Evolutionary conservation across 2,888 invertebrate species (phyloP).

Genomic region (Pomacea canaliculata): DNA sequence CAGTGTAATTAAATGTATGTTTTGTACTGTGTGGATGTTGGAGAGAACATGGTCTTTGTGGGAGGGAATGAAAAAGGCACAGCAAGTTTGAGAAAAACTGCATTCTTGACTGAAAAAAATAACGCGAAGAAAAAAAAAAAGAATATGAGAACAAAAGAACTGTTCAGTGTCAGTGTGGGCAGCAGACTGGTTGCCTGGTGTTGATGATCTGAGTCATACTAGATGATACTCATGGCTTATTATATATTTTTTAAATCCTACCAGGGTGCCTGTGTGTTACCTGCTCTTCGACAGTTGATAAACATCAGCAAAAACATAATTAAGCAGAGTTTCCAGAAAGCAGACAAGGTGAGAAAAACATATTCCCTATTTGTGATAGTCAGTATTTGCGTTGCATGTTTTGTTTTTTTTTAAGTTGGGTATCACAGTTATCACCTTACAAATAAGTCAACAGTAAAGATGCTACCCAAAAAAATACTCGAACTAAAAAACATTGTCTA

Average conservation of each 20-base stretch:
- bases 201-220: not conserved
- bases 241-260: not conserved
- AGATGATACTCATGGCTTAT: not conserved
- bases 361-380: not conserved
- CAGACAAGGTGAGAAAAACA: constrained; percentile 67
- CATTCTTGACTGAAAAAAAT: too few relatives aligned
- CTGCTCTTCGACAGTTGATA: constrained; percentile 69
- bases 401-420: not conserved
- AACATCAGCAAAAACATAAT: constrained; percentile 70
- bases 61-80: too few relatives aligned
- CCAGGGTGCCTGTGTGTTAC: constrained; percentile 70
- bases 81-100: too few relatives aligned
- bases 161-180: too few relatives aligned
- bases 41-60: too few relatives aligned
- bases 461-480: too few relatives aligned
- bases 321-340: constrained; percentile 68
- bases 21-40: too few relatives aligned
- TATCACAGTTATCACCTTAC: not conserved
- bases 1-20: not conserved
- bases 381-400: not conserved
- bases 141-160: too few relatives aligned
- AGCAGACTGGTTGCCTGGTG: too few relatives aligned
- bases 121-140: too few relatives aligned
- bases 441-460: too few relatives aligned
- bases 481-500: too few relatives aligned